Base-by-base conservation (phyloP, 1,140 invertebrate genomes). In the Saxidomus purpurata region DNA sequence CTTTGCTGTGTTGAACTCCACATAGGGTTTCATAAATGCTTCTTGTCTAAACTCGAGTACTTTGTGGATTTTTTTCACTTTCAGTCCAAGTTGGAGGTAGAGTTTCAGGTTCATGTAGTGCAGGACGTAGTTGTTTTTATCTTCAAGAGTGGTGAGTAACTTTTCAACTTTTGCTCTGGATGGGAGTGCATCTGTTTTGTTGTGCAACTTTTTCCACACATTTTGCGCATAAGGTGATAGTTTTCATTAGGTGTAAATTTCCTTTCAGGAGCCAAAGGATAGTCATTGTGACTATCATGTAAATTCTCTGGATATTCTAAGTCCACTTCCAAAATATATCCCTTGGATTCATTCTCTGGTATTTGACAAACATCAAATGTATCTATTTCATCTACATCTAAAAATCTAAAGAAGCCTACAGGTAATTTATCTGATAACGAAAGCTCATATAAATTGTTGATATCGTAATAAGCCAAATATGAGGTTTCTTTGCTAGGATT, bases 311-410 rank as follows among this genome's bases (percentile, higher is more conserved):
- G 94, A 89, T 96, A 96, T n/a, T 92, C 74, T 40, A 96, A 61
- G 90, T 95, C 93, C 15, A 95, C 90, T 81, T 97, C 96, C 63
- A 97, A 93, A 87, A 97, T 96, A 89, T 96, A 97, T 13, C 97
- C 96, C 67, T 89, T 89, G 31, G 93, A 43, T 87, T 94, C 92
- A 94, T 96, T 93, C 89, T 96, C 91, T 22, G 92, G 40, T 43
- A 95, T 91, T 89, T 92, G 92, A 61, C 89, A 69, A 69, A 93
- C 90, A 91, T 95, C 94, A 93, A 96, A 94, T 92, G 95, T 22
- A 81, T 86, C 25, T 95, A 87, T 63, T 83, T 87, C 80, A 0
- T 83, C 43, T 17, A 28, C n/a, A 55, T 2, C 31, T 13, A 90
- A 84, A 76, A 59, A 94, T 92, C 31, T 93, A 94, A 95, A 92